A percentile compares a stretch with the other conserved stretches of the same genome.
These are phyloP conservation scores for Phacellophora camtschatica DNA, from an alignment of 30 jellyfish, hydroid and myxozoan genomes.

Conservation along the genomic window DNA sequence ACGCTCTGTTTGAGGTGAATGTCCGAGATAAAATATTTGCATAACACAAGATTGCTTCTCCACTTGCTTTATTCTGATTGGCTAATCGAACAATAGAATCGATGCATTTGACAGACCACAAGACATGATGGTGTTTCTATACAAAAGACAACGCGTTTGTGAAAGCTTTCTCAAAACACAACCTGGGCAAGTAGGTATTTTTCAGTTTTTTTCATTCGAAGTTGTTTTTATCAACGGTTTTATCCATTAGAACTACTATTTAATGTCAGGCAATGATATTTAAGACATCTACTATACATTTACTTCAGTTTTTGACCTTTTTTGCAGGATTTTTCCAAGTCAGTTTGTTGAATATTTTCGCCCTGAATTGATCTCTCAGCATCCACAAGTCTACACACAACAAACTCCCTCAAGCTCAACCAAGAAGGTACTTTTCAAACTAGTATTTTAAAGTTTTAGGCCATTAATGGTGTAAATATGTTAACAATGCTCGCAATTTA, in stretches of 20 bases:
- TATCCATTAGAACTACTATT: background rate
- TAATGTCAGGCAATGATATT: background rate
- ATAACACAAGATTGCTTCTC: slow-evolving; percentile 50
- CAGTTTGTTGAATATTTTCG: background rate
- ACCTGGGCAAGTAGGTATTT: slow-evolving; percentile 27
- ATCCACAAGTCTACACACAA: background rate
- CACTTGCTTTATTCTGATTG: slow-evolving; percentile 28
- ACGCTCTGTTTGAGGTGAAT: slow-evolving; percentile 33
- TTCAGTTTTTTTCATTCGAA: background rate
- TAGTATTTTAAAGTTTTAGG: background rate
- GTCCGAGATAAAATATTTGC: slow-evolving; percentile 57
- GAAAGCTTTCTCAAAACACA: slow-evolving; percentile 54
- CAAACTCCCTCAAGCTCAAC: too few species aligned
- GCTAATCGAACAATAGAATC: slow-evolving; percentile 62
- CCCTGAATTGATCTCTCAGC: slow-evolving; percentile 3
- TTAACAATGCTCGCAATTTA: too few species aligned
- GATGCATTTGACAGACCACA: slow-evolving; percentile 91
- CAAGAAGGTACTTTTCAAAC: background rate
- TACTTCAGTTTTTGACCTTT: background rate
- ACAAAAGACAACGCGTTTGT: slow-evolving; percentile 39
- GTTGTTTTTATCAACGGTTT: background rate
- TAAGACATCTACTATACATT: background rate
- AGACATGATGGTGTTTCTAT: slow-evolving; percentile 77
- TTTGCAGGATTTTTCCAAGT: slow-evolving; percentile 41
- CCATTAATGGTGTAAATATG: too few species aligned